Conservation (phyloP, 2,888 invertebrate genomes). For the Clunio marinus region DNA sequence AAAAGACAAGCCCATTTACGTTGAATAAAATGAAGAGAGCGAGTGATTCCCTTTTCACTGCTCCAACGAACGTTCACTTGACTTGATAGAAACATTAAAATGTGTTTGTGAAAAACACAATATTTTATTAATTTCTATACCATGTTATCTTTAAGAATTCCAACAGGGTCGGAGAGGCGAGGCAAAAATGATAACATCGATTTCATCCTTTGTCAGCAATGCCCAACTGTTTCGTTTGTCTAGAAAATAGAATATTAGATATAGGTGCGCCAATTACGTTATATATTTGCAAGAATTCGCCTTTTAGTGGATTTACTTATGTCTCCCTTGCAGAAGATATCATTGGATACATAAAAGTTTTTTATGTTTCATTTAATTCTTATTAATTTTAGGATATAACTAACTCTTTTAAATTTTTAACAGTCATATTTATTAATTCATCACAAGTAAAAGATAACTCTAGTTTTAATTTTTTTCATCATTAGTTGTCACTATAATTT, state of each 20-base stretch:
- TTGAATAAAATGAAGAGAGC: background rate
- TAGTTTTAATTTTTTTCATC: too few relatives aligned
- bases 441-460: too few relatives aligned
- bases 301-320: constrained; percentile 20
- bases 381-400: too few relatives aligned
- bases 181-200: too few relatives aligned
- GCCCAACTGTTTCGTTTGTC: background rate
- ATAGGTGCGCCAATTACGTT: constrained; percentile 34
- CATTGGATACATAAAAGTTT: too few relatives aligned
- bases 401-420: too few relatives aligned
- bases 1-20: constrained; percentile 5
- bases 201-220: background rate
- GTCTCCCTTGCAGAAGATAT: background rate
- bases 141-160: constrained; percentile 18
- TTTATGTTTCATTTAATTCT: constrained; percentile 3
- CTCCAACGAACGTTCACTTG: constrained; percentile 19
- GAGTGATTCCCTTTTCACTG: background rate
- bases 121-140: constrained; percentile 23
- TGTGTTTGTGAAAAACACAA: constrained; percentile 24
- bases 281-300: constrained; percentile 31
- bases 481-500: too few relatives aligned
- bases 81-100: constrained; percentile 22
- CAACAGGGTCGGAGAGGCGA: background rate
- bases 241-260: constrained; percentile 30
- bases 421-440: too few relatives aligned